Evolutionary conservation across 2,888 invertebrate genomes (phyloP).

Genomic region (Ochropleura plecta): DNA sequence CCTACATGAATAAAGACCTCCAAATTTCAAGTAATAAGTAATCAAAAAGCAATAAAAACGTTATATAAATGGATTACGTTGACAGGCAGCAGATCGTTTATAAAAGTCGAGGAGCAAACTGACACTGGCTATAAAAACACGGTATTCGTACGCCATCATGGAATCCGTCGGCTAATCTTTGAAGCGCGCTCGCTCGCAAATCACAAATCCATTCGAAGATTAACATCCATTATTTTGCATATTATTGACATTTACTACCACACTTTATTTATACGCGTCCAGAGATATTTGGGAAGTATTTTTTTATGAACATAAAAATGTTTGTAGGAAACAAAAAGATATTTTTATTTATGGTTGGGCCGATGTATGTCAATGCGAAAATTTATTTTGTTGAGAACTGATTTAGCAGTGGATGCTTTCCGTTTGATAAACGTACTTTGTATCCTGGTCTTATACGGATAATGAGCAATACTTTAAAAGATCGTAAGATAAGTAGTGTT

Average conservation of each 20-base stretch:
- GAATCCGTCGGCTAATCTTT: constrained; percentile 85
- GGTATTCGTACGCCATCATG: constrained; percentile 65
- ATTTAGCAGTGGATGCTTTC: constrained; percentile 81
- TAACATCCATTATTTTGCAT: constrained; percentile 90
- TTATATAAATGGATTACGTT: constrained; percentile 58
- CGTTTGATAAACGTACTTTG: constrained; percentile 84
- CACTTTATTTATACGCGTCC: constrained; percentile 87
- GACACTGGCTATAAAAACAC: constrained; percentile 60
- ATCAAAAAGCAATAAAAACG: constrained; percentile 24
- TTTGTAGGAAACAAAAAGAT: constrained; percentile 88
- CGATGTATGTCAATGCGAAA: constrained; percentile 89
- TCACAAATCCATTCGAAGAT: constrained; percentile 85
- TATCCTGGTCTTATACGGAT: constrained; percentile 71
- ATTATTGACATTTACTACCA: constrained; percentile 90
- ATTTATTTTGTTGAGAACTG: constrained; percentile 86
- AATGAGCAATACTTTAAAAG: constrained; percentile 74
- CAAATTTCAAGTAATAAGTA: constrained; percentile 9
- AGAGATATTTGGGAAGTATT: constrained; percentile 89
- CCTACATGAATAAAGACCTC: neutral
- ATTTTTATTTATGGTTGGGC: constrained; percentile 84
- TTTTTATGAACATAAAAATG: constrained; percentile 88
- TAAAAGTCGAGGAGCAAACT: constrained; percentile 44
- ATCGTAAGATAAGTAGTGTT: constrained; percentile 70
- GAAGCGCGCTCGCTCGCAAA: constrained; percentile 86
- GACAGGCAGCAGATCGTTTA: constrained; percentile 44